Base-by-base conservation (phyloP, 2,113 vertebrate genomes). In the Tachysurus vachellii region DNA sequence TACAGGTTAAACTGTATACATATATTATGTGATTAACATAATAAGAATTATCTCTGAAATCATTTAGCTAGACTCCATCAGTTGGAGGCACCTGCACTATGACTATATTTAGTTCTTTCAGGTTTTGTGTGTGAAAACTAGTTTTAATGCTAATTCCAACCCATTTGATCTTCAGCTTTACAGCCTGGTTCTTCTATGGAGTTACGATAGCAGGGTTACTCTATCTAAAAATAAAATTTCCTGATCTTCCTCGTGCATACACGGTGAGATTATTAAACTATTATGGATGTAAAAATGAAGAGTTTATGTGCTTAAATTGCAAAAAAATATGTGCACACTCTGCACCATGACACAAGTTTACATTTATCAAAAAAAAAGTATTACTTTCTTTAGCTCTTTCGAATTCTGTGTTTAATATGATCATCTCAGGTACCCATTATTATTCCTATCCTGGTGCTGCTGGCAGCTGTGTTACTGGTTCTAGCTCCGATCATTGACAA, bases 101-200 rank as follows among this genome's bases (percentile, higher is more conserved):
- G 23, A 53, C 36, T 36, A 76, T 53, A 53, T 76, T 76, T 53
- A 16, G 23, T 50, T 53, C n/a, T n/a, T 7, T 47, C 7, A 44
- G 56, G 44, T 57, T 70, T 84, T 84, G 17, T 2, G 64, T 71
- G 9, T 84, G 11, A 44, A 59, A 28, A 68, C 64, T 10, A 57
- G 53, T 71, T 70, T 47, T 44, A 64, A 16, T 73, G 28, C 23
- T 82, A 82, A 88, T 36, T 77, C 56, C 2, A 14, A 42, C 81
- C 5, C 14, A 16, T 91, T 84, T 44, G 14, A 85, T 28, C 83
- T 86, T n/a, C 82, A 98, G 97, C 91, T 97, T 98, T 91, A 94
- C 96, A 53, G 94, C 94, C 75, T 98, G 97, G 97, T 66, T 98
- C 90, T 97, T 96, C 93, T 96, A 97, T 36, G 94, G 93, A n/a